Conservation (phyloP, 1,140 invertebrate species). For the Trigoniulus corallinus region DNA sequence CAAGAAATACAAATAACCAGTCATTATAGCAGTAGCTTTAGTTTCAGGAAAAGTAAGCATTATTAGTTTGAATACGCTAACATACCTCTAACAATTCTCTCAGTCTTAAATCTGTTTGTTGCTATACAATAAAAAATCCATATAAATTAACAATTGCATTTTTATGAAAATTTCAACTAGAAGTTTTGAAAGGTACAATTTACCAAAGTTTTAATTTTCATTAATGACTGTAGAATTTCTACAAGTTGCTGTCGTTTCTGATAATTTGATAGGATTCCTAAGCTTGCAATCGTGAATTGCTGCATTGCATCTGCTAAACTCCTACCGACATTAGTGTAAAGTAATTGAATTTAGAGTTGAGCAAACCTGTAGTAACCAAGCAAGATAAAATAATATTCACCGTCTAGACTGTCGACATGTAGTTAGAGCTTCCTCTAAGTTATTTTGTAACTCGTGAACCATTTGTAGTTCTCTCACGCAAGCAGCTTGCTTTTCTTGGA, state of each 20-base stretch:
- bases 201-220: constrained; percentile 65
- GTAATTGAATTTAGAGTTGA: not conserved
- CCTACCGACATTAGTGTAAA: constrained; percentile 14
- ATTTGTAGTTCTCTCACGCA: constrained; percentile 68
- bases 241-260: constrained; percentile 62
- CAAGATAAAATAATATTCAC: constrained; percentile 20
- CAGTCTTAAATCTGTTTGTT: constrained; percentile 65
- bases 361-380: too few relatives aligned
- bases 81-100: constrained; percentile 49
- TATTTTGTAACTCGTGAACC: constrained; percentile 55
- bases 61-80: not conserved
- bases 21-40: too few relatives aligned
- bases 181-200: constrained; percentile 10
- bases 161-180: not conserved
- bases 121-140: constrained; percentile 33
- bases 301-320: constrained; percentile 49
- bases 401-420: constrained; percentile 50
- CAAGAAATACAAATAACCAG: too few relatives aligned
- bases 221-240: constrained; percentile 55
- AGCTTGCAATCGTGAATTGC: constrained; percentile 64
- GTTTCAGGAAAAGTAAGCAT: too few relatives aligned
- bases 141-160: not conserved
- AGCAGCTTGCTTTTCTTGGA: constrained; percentile 68
- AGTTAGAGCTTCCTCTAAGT: constrained; percentile 47
- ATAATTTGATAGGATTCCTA: constrained; percentile 74